Evolutionary conservation across 2,113 vertebrate species (phyloP).

Genomic region (Nycticebus coucang): DNA sequence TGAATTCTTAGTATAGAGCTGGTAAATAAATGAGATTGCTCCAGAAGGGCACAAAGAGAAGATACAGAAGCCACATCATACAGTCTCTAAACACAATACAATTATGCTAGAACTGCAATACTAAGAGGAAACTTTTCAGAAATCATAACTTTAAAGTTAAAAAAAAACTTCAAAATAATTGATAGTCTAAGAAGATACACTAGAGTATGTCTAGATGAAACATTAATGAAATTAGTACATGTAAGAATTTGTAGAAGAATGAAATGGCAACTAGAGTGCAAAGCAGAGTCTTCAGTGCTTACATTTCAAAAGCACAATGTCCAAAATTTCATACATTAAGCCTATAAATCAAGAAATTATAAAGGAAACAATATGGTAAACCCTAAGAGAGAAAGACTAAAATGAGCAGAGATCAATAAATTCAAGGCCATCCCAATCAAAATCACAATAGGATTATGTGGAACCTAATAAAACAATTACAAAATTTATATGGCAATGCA

Average conservation of each 20-base stretch:
- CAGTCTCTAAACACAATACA: not conserved
- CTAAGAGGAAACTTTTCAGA: not conserved
- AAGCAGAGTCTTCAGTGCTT: not conserved
- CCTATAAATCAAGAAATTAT: not conserved
- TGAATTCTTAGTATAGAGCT: not conserved
- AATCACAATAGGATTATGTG: not conserved
- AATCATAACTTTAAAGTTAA: not conserved
- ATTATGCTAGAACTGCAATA: not conserved
- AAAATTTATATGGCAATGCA: not conserved
- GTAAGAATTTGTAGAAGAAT: not conserved
- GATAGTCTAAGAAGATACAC: not conserved
- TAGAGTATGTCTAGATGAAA: not conserved
- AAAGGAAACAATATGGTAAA: not conserved
- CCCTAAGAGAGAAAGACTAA: not conserved
- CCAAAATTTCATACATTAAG: not conserved
- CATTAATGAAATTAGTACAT: not conserved
- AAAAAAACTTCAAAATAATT: not conserved
- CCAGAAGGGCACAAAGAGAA: not conserved
- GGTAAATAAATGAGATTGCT: not conserved
- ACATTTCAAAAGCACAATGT: not conserved
- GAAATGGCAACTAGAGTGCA: not conserved
- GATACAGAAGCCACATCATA: not conserved
- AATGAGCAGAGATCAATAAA: not conserved
- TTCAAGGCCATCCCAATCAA: not conserved
- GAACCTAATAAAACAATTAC: not conserved